Evolutionary conservation across 2,888 invertebrate species (phyloP).

Genomic region (Leptinotarsa juncta): DNA sequence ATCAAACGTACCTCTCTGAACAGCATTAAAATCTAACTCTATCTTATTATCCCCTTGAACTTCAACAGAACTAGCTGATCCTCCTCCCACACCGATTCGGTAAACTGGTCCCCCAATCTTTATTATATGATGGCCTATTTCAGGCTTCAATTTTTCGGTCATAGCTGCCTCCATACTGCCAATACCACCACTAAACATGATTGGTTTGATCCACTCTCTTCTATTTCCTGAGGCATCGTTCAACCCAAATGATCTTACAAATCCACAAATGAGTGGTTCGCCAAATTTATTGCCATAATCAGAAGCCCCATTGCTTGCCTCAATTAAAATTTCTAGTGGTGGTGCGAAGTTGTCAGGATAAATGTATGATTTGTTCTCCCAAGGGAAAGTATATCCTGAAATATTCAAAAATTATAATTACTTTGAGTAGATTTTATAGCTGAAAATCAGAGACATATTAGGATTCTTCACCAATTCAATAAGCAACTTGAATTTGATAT

Average conservation of each 20-base stretch:
- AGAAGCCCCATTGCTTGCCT: slow-evolving; percentile 97
- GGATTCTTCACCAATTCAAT: not conserved
- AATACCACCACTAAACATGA: slow-evolving; percentile 94
- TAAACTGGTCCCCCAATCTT: slow-evolving; percentile 98
- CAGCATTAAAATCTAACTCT: slow-evolving; percentile 94
- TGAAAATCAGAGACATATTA: not conserved
- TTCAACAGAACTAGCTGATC: slow-evolving; percentile 96
- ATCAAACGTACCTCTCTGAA: slow-evolving; percentile 78
- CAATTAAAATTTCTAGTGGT: slow-evolving; percentile 89
- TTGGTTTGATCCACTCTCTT: slow-evolving; percentile 96
- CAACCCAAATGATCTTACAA: slow-evolving; percentile 91
- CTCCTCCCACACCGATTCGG: slow-evolving; percentile 97
- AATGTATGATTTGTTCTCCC: slow-evolving; percentile 80
- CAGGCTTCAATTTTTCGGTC: slow-evolving; percentile 81
- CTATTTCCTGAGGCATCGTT: slow-evolving; percentile 71
- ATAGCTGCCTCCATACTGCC: slow-evolving; percentile 89
- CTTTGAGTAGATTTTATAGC: not conserved
- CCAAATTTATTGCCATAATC: slow-evolving; percentile 99
- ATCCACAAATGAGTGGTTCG: slow-evolving; percentile 93
- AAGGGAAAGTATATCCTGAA: slow-evolving; percentile 83
- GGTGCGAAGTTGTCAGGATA: slow-evolving; percentile 93
- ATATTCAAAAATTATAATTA: slow-evolving; percentile 16
- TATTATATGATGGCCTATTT: slow-evolving; percentile 88
- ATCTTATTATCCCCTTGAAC: slow-evolving; percentile 90
- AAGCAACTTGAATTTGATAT: not conserved